Percentiles rank a stretch among this genome's conserved stretches.
These are phyloP conservation scores for Clavelina lepadiformis DNA, from an alignment of 23 tunicate genomes.

Conservation along the genomic window DNA sequence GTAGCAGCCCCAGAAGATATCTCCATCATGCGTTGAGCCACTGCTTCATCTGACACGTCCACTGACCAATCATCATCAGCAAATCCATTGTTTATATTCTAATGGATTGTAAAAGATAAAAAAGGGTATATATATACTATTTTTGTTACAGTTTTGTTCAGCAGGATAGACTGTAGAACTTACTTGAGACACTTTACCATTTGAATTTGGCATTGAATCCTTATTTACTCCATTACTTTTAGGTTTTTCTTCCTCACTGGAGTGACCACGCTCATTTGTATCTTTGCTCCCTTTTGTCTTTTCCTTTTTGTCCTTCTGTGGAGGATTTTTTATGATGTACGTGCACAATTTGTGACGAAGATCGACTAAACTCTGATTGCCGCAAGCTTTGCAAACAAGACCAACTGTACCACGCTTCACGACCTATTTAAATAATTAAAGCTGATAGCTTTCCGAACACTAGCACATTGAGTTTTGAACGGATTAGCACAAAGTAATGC, in stretches of 20 bases:
- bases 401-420: conserved; percentile 84
- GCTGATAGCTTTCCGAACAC: not conserved
- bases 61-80: conserved; percentile 90
- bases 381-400: conserved; percentile 93
- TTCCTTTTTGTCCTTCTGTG: conserved; percentile 80
- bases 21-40: conserved; percentile 74
- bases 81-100: conserved; percentile 31
- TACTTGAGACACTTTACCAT: too few relatives aligned
- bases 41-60: conserved; percentile 90
- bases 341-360: conserved; percentile 93
- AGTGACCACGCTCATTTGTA: conserved; percentile 21
- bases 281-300: conserved; percentile 13
- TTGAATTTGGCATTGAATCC: too few relatives aligned
- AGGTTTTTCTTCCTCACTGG: conserved; percentile 63
- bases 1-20: conserved; percentile 64
- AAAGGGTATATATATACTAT: too few relatives aligned
- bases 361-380: conserved; percentile 83
- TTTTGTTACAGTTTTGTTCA: too few relatives aligned
- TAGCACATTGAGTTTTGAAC: not conserved
- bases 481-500: not conserved
- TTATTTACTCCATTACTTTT: too few relatives aligned
- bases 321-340: conserved; percentile 92
- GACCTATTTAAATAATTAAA: conserved; percentile 21
- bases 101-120: too few relatives aligned
- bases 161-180: too few relatives aligned